These are phyloP conservation scores for Anableps anableps DNA, from an alignment of 2,797 vertebrate genomes.

Conservation along the genomic window DNA sequence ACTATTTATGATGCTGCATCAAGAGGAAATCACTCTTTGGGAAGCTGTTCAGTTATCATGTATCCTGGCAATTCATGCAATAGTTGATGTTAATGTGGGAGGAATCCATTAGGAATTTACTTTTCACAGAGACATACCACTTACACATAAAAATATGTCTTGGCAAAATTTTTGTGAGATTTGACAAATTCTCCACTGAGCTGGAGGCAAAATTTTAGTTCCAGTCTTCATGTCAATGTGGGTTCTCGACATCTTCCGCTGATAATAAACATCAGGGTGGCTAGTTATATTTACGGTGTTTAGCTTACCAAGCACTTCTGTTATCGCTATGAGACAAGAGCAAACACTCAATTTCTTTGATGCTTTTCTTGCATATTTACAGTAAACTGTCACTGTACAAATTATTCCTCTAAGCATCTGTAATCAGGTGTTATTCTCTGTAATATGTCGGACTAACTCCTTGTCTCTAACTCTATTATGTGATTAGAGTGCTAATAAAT, in stretches of 20 bases:
- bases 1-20: slow-evolving; percentile 71
- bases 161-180: slow-evolving; percentile 38
- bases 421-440: neutral
- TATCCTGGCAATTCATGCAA: slow-evolving; percentile 44
- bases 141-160: slow-evolving; percentile 32
- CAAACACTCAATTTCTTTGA: neutral
- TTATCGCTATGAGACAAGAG: slow-evolving; percentile 20
- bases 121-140: slow-evolving; percentile 35
- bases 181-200: slow-evolving; percentile 25
- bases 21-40: slow-evolving; percentile 60
- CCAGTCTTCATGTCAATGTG: neutral
- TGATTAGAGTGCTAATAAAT: neutral
- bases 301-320: slow-evolving; percentile 16
- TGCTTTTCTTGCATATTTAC: slow-evolving; percentile 5
- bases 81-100: slow-evolving; percentile 53
- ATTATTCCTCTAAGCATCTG: neutral
- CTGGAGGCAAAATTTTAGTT: slow-evolving; percentile 39
- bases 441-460: neutral
- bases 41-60: slow-evolving; percentile 67
- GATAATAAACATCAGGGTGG: slow-evolving; percentile 34
- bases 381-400: neutral
- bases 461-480: neutral
- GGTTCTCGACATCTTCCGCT: slow-evolving; percentile 4
- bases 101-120: slow-evolving; percentile 59
- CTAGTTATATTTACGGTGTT: slow-evolving; percentile 30